Evolutionary conservation across 2,888 invertebrate genomes (phyloP).

Genomic region (Volucella bombylans): DNA sequence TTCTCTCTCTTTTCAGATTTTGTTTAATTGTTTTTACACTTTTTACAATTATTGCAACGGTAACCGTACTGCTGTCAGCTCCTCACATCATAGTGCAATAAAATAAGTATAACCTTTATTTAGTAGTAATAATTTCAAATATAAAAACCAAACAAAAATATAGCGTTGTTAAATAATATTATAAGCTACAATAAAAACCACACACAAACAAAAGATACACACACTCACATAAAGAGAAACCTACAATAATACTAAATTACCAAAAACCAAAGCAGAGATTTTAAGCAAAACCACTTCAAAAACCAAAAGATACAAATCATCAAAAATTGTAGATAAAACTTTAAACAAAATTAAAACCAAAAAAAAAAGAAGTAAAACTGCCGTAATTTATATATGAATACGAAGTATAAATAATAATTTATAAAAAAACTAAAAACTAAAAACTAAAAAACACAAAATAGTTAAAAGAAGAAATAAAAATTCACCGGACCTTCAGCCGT

Average conservation of each 20-base stretch:
- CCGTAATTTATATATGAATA: slow-evolving; percentile 74
- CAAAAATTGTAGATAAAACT: slow-evolving; percentile 73
- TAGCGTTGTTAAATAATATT: slow-evolving; percentile 74
- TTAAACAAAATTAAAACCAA: slow-evolving; percentile 59
- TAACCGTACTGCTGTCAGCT: slow-evolving; percentile 94
- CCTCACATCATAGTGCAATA: slow-evolving; percentile 97
- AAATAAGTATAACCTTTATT: slow-evolving; percentile 78
- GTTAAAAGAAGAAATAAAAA: slow-evolving; percentile 53
- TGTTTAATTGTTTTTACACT: slow-evolving; percentile 97
- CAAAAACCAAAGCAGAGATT: slow-evolving; percentile 1
- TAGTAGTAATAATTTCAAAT: slow-evolving; percentile 76
- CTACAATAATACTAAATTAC: slow-evolving; percentile 75
- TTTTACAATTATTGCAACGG: slow-evolving; percentile 96
- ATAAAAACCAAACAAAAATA: slow-evolving; percentile 75
- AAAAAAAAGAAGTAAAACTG: slow-evolving; percentile 66
- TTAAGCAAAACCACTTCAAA: slow-evolving; percentile 71
- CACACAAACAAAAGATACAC: slow-evolving; percentile 54
- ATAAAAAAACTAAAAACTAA: slow-evolving; percentile 17
- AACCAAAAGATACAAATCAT: slow-evolving; percentile 28
- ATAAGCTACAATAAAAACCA: slow-evolving; percentile 64
- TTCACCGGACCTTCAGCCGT: slow-evolving; percentile 66
- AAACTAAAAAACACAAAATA: slow-evolving; percentile 27
- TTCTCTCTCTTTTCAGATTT: slow-evolving; percentile 85
- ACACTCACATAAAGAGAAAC: slow-evolving; percentile 59
- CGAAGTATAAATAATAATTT: slow-evolving; percentile 66